Evolutionary conservation across 2,888 invertebrate species (phyloP).

Genomic region (Odontothrips loti): DNA sequence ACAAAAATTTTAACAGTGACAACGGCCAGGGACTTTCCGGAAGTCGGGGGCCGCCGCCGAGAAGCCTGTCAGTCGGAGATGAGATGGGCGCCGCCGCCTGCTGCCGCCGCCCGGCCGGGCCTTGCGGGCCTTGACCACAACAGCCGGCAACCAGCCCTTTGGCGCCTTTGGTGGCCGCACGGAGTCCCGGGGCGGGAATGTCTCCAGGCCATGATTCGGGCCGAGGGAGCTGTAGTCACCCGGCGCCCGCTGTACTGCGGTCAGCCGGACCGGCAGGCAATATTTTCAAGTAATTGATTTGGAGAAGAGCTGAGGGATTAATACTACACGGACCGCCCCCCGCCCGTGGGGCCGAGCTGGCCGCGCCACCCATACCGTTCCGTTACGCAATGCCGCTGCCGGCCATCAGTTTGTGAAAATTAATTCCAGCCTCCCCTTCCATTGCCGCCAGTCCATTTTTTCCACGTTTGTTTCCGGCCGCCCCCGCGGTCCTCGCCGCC

Average conservation of each 20-base stretch:
- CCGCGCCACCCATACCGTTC: not conserved
- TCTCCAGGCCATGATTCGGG: no score
- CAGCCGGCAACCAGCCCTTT: no score
- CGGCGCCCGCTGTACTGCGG: not conserved
- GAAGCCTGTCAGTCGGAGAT: no score
- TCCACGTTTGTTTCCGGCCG: not conserved
- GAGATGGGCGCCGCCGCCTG: no score
- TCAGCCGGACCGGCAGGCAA: not conserved
- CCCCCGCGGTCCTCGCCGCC: not conserved
- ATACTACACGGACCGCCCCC: not conserved
- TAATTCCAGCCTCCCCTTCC: not conserved
- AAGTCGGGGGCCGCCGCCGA: no score
- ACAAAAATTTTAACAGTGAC: no score
- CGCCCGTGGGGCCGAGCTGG: not conserved
- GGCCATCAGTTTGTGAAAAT: constrained; percentile 12
- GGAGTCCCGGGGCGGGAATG: no score
- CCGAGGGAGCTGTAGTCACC: no score
- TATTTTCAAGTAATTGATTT: constrained; percentile 11
- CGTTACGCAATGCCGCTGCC: not conserved
- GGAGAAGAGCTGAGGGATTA: constrained; percentile 17
- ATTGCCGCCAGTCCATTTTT: not conserved
- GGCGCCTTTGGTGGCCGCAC: no score
- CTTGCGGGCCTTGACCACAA: no score
- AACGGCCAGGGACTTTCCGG: no score
- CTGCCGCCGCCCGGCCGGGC: no score